Evolutionary conservation across 1,140 invertebrate species (phyloP), one percentile per base, ranked within the genome.

Genomic region (Saxidomus purpurata): DNA sequence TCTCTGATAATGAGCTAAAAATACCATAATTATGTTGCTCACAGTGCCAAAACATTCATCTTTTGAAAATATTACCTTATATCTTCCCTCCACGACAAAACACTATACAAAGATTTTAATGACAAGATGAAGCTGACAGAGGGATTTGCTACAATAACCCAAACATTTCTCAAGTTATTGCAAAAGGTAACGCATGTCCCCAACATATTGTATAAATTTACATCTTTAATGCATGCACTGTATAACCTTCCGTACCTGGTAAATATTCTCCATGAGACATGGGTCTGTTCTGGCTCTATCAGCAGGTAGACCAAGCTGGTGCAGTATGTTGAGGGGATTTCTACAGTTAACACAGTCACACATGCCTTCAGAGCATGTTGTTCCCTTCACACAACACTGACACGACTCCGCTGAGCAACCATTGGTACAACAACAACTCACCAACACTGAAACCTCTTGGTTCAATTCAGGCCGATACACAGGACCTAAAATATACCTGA

Each of bases 211-310:
- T n/a, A n/a, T n/a, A n/a, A n/a, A n/a, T n/a, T n/a, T n/a, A n/a
- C n/a, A n/a, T n/a, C n/a, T n/a, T n/a, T n/a, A n/a, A n/a, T n/a
- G n/a, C n/a, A n/a, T n/a, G n/a, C n/a, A n/a, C n/a, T n/a, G n/a
- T n/a, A n/a, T n/a, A n/a, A n/a, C n/a, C n/a, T 31, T 38, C 71
- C 83, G 17, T 49, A 88, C 86, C 76, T 81, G 55, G 38, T 81
- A 88, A 25, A 88, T 88, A 52, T 88, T 88, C 38, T 88, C 86
- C 86, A 88, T 88, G 59, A 88, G 86, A 79, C 86, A 88, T 1
- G 77, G 77, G 47, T 88, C 86, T 43, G 86, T 88, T 11, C 77
- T 8, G 13, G 87, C 87, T 55, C 38, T 63, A 17, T 52, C 77
- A 6, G 87, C 43, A 13, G 87, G 77, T 17, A 89, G 77, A 19